Evolutionary conservation across 2,797 vertebrate genomes (phyloP).

Genomic region (Halcyon chelicuti): DNA sequence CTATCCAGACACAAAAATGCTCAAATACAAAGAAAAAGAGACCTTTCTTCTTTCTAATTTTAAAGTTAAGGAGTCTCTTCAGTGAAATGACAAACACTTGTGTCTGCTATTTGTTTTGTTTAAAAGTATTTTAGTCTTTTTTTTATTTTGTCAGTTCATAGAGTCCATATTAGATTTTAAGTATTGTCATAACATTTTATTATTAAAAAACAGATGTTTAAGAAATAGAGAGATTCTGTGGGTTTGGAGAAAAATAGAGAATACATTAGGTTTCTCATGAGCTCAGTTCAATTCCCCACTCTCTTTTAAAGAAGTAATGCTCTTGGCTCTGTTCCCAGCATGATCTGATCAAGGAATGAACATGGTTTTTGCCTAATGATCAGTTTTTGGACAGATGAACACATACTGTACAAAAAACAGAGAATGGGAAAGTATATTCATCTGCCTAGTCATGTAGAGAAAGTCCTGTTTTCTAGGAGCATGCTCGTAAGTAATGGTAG

Average conservation of each 20-base stretch:
- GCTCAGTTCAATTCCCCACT: conserved; percentile 2
- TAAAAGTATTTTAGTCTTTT: neutral
- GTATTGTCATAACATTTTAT: conserved; percentile 36
- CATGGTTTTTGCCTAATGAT: conserved; percentile 32
- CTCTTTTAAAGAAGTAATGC: conserved; percentile 50
- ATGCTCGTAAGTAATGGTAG: neutral
- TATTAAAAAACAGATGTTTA: conserved; percentile 13
- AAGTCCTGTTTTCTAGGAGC: neutral
- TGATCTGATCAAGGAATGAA: conserved; percentile 46
- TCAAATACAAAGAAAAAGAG: neutral
- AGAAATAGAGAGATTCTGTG: neutral
- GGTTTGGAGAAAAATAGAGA: neutral
- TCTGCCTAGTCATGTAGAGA: neutral
- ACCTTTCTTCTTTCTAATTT: neutral
- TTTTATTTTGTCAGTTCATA: conserved; percentile 11
- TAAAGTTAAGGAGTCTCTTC: neutral
- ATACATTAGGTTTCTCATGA: conserved; percentile 25
- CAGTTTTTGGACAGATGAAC: conserved; percentile 23
- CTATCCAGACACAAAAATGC: neutral
- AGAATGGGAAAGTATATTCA: neutral
- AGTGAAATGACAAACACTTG: neutral
- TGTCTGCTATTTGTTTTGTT: conserved; percentile 6
- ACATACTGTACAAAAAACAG: neutral
- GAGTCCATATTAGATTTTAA: conserved; percentile 14
- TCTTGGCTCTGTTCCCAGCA: conserved; percentile 24